Base-by-base conservation (phyloP, 2,113 vertebrate genomes). In the Rhipidura dahli region DNA sequence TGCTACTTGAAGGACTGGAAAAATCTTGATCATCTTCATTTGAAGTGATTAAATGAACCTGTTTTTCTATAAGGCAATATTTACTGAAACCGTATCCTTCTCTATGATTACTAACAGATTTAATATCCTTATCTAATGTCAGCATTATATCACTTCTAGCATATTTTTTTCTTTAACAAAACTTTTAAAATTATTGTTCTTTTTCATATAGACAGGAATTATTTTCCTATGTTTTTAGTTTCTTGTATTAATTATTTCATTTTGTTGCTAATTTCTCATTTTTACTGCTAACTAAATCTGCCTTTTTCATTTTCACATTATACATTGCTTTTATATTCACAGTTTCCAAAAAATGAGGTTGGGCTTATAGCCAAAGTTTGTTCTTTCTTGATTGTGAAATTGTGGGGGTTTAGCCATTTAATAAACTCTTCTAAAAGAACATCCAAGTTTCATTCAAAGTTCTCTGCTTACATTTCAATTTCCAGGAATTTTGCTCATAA, bases 331-430 rank as follows among this genome's bases (percentile, higher is more conserved):
- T 87, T 68, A 44, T 71, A 72, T 31, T 90, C 61, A 56, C 4
- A 47, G 13, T 90, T 96, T 94, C 49, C 51, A 44, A 13, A 87
- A 91, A 93, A 78, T 72, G 2, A 69, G 10, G 9, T 83, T 61
- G 28, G 45, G 9, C 10, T 83, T 85, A 56, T 40, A 79, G 37
- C 69, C 53, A 90, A 91, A 70, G 24, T 89, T 95, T 94, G 16
- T 44, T 91, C 60, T 75, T 89, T 84, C 61, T 71, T 90, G 73
- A 79, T 87, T 76, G 78, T 91, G 70, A 93, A 93, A 88, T 82
- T 7, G 1, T 61, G 56, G 31, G 13, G 8, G 8, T 64, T 89
- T 94, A 93, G 37, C 37, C 44, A 79, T 91, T 65, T 91, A 54
- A 87, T 66, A 87, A 93, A 71, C 19, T 88, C 19, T 60, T 91